These are phyloP conservation scores for Leptodactylus fuscus DNA, from an alignment of 2,113 vertebrate species.

Conservation along the genomic window DNA sequence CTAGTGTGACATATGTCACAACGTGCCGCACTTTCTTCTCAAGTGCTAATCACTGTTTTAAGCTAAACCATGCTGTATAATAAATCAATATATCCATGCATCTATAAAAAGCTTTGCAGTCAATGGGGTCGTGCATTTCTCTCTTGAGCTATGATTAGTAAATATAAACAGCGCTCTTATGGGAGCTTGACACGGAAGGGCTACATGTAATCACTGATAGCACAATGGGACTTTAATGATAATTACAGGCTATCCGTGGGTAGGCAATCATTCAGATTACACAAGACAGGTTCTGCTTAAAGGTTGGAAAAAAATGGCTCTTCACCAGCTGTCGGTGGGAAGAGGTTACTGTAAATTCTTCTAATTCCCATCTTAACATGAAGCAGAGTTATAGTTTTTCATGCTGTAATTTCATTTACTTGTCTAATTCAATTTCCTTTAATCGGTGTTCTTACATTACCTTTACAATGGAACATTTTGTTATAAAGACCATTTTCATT, in stretches of 20 bases:
- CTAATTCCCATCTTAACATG: conserved; percentile 43
- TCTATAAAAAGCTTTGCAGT: conserved; percentile 40
- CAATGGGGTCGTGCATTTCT: conserved; percentile 49
- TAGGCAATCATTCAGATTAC: conserved; percentile 56
- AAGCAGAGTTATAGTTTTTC: conserved; percentile 38
- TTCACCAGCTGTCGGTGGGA: conserved; percentile 64
- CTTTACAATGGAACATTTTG: not conserved
- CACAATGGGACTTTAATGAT: conserved; percentile 71
- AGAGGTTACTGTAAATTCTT: conserved; percentile 64
- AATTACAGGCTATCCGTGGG: conserved; percentile 67
- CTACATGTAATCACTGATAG: conserved; percentile 61
- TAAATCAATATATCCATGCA: conserved; percentile 45
- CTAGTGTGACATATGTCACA: not conserved
- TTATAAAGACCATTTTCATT: not conserved
- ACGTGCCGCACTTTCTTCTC: not conserved
- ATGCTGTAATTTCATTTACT: conserved; percentile 57
- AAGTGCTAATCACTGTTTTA: conserved; percentile 42
- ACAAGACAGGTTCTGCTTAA: conserved; percentile 64
- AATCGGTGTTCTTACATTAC: conserved; percentile 15
- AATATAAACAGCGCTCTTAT: conserved; percentile 52
- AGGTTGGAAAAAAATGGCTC: conserved; percentile 58
- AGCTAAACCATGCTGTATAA: conserved; percentile 13
- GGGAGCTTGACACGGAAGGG: conserved; percentile 53
- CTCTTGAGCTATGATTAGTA: conserved; percentile 54
- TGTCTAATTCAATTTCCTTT: conserved; percentile 66